A percentile compares a stretch with the other conserved stretches of the same genome.
Conservation (phyloP, 1,140 invertebrate genomes). For the Steinernema khuongi region DNA sequence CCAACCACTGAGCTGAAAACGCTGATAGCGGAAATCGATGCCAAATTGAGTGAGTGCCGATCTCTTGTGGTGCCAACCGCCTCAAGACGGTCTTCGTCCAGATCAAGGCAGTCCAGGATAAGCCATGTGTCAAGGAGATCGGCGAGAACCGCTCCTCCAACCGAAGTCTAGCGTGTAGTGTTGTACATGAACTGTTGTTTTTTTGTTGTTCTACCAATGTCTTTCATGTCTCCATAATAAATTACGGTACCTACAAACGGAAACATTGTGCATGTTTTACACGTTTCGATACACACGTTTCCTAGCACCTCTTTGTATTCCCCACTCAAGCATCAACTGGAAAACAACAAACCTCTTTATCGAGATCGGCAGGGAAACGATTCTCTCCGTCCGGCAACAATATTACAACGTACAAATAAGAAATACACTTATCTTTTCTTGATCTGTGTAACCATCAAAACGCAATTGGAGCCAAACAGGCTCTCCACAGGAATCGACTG, state of each 20-base stretch:
- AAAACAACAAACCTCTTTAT: too few species aligned
- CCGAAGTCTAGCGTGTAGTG: background rate
- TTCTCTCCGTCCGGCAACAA: background rate
- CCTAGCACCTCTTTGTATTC: too few species aligned
- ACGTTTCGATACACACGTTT: too few species aligned
- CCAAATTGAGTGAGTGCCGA: constrained; percentile 42
- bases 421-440: background rate
- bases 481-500: too few species aligned
- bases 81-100: background rate
- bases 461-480: too few species aligned
- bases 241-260: too few species aligned
- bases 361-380: too few species aligned
- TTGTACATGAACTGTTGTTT: background rate
- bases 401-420: background rate
- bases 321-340: too few species aligned
- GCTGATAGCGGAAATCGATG: constrained; percentile 51
- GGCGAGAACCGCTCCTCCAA: background rate
- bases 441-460: too few species aligned
- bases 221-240: too few species aligned
- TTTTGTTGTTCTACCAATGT: too few species aligned
- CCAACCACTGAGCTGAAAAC: constrained; percentile 48
- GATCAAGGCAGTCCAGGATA: background rate
- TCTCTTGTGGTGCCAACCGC: constrained; percentile 31
- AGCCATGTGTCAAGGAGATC: background rate
- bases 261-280: too few species aligned